These are phyloP conservation scores for Nemopilema nomurai DNA, from an alignment of 30 jellyfish, hydroid and myxozoan species.

Conservation along the genomic window DNA sequence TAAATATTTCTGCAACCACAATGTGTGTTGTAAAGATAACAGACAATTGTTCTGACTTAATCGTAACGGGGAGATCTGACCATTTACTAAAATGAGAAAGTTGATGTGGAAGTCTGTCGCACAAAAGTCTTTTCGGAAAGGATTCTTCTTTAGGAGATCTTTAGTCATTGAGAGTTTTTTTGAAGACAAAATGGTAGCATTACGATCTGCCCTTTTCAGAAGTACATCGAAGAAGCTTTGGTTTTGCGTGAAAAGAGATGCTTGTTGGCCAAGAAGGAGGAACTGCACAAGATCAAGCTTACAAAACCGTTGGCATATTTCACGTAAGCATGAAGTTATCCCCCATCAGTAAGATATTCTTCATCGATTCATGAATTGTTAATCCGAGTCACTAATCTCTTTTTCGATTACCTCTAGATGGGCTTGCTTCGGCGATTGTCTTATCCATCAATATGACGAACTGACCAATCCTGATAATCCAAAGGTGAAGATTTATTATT, in stretches of 20 bases:
- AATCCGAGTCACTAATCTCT: not conserved
- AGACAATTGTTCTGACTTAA: no score
- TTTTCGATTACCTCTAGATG: slow-evolving; percentile 45
- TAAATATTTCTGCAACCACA: no score
- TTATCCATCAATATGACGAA: slow-evolving; percentile 74
- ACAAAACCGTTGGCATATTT: slow-evolving; percentile 71
- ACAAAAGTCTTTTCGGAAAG: no score
- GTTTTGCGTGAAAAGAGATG: slow-evolving; percentile 85
- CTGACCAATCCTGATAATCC: slow-evolving; percentile 62
- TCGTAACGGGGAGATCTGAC: no score
- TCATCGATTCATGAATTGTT: not conserved
- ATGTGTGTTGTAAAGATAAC: no score
- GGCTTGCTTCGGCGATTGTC: slow-evolving; percentile 85
- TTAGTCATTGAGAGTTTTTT: no score
- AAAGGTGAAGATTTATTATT: no score
- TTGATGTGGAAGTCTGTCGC: no score
- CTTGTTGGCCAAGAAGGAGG: slow-evolving; percentile 74
- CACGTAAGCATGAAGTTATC: slow-evolving; percentile 60
- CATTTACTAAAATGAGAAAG: no score
- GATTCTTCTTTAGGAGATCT: no score
- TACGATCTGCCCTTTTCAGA: slow-evolving; percentile 61
- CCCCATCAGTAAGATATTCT: not conserved
- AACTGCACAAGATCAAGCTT: slow-evolving; percentile 66
- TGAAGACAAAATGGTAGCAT: not conserved
- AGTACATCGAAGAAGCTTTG: slow-evolving; percentile 89